Conservation (phyloP, 1,140 invertebrate genomes). For the Panonychus citri region DNA sequence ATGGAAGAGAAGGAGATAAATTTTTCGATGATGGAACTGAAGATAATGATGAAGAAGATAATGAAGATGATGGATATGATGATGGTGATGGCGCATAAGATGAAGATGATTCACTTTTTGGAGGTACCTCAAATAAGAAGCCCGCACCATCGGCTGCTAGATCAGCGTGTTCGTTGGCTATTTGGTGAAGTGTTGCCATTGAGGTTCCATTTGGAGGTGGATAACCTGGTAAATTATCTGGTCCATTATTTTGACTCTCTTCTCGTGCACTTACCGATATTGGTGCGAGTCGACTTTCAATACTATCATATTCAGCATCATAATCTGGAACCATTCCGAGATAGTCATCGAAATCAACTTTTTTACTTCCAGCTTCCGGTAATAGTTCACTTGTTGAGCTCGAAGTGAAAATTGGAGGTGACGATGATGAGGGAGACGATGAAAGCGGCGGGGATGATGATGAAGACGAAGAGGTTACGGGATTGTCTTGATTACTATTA, state of each 20-base stretch:
- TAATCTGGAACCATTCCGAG: not conserved
- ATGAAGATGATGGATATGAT: not conserved
- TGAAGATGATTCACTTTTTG: too few species aligned
- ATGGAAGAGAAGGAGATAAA: too few species aligned
- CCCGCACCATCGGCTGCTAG: slow-evolving; percentile 5
- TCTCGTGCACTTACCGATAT: not conserved
- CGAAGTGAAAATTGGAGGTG: not conserved
- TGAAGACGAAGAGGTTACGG: too few species aligned
- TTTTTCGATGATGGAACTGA: too few species aligned
- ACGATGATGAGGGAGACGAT: not conserved
- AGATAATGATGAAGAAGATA: too few species aligned
- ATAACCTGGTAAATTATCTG: slow-evolving; percentile 2
- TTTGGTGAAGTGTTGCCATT: not conserved
- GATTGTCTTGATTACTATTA: too few species aligned
- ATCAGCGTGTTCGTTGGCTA: not conserved
- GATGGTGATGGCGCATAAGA: not conserved
- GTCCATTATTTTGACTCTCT: not conserved
- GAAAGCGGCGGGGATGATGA: not conserved
- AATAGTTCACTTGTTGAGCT: not conserved
- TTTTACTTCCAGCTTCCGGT: not conserved
- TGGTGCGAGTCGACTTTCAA: not conserved
- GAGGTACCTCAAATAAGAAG: not conserved
- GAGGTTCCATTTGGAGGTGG: not conserved
- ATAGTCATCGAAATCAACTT: not conserved
- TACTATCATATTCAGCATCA: not conserved